phyloP scores from a whole-genome alignment of 2,797 vertebrate genomes.

The Gadopsis marmoratus region DNA sequence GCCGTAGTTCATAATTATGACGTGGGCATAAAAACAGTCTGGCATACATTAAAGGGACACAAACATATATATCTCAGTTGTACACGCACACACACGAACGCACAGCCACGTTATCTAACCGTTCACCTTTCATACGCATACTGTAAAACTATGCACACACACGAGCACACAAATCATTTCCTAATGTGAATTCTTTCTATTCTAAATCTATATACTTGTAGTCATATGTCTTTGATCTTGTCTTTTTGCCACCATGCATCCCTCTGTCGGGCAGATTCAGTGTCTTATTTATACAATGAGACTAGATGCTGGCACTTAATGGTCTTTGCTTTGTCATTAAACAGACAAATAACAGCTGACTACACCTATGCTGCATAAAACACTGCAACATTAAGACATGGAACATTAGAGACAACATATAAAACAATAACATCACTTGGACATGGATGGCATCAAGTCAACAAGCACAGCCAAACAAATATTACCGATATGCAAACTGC shows the following conservation, averaged over 20 bases:
- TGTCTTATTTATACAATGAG: not conserved
- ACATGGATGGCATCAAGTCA: not conserved
- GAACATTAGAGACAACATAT: not conserved
- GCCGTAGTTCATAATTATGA: conserved; percentile 18
- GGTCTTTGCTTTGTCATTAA: not conserved
- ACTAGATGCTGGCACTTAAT: not conserved
- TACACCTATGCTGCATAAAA: not conserved
- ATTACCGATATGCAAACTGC: not conserved
- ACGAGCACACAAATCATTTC: not conserved
- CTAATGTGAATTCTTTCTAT: not conserved
- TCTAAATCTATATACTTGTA: not conserved
- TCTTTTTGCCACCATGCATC: not conserved
- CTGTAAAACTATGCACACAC: not conserved
- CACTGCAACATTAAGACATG: not conserved
- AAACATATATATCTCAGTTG: not conserved
- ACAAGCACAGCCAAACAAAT: no score
- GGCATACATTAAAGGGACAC: not conserved
- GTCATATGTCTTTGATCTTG: not conserved
- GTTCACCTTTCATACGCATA: not conserved
- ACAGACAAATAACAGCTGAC: not conserved
- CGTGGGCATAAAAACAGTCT: conserved; percentile 15
- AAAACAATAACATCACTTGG: not conserved
- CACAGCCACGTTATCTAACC: not conserved
- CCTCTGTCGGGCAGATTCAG: not conserved
- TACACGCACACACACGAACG: not conserved